Evolutionary conservation across 2,113 vertebrate species (phyloP), one percentile per base, ranked within the genome.

Genomic region (Megaptera novaeangliae): DNA sequence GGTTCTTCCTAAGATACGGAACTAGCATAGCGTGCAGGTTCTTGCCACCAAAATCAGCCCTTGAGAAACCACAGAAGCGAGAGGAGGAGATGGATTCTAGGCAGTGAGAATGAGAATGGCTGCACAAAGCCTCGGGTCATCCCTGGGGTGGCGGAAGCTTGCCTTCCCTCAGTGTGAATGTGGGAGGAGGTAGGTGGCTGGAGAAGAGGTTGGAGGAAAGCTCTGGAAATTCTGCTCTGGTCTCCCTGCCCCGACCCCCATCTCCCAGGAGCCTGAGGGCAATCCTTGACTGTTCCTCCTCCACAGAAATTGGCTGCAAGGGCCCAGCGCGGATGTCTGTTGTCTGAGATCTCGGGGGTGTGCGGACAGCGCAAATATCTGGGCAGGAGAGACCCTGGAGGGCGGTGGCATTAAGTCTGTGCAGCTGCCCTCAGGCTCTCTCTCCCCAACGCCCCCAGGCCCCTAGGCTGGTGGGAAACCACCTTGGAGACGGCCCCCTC

Each of bases 1-100:
- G 55, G 4, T 72, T 89, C 90, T 95, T 86, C 31, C 39, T 66
- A n/a, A 84, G 34, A 61, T 61, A 46, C 25, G 44, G 52, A 81
- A 81, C 46, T 36, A 74, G 41, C 20, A 17, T 0, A 1, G 11
- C 5, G 1, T 31, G n/a, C 10, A 34, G 27, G 25, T 13, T 69
- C 9, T 49, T 88, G 49, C 61, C 44, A n/a, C 14, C 23, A 61
- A 91, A 78, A 72, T 49, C 59, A 63, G 41, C 23, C n/a, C 2
- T 71, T 0, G 7, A 92, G 59, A 81, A 82, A 71, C 17, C 18
- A 36, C 13, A 77, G 36, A 68, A 44, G 44, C 8, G 15, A 49
- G 7, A 66, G 31, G 14, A 20, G 31, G 66, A 61, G 31, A 29
- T 27, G 31, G 68, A 69, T 23, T 52, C 68, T 15, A 27, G 44